phyloP scores from a whole-genome alignment of 1,140 invertebrate genomes.

The Anastrepha obliqua region DNA sequence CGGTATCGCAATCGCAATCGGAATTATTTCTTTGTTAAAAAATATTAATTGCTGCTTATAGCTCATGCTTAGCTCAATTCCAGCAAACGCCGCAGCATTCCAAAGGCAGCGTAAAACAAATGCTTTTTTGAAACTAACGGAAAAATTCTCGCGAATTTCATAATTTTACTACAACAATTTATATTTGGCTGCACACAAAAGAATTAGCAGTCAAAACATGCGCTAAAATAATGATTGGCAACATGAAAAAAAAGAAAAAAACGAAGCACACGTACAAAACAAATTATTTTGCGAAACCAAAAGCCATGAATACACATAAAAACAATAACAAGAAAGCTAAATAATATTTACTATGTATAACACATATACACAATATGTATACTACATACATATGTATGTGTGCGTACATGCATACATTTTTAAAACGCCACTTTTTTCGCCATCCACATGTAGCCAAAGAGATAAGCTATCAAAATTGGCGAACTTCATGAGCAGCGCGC shows the following conservation, averaged over 20 bases:
- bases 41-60: conserved; percentile 16
- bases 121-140: conserved; percentile 2
- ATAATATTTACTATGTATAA: neutral
- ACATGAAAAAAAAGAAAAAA: neutral
- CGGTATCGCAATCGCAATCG: no score
- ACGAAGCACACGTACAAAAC: neutral
- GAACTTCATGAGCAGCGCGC: conserved; percentile 28
- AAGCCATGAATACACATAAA: neutral
- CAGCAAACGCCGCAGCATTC: neutral
- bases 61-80: neutral
- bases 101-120: neutral
- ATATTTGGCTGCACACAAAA: neutral
- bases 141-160: conserved; percentile 19
- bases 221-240: conserved; percentile 21
- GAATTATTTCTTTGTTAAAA: neutral
- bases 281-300: conserved; percentile 8
- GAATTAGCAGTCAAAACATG: conserved; percentile 32
- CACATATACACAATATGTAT: neutral
- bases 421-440: neutral
- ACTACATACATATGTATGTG: neutral
- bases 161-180: conserved; percentile 18
- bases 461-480: conserved; percentile 40
- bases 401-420: neutral
- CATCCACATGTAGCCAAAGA: neutral
- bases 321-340: neutral